phyloP scores from a whole-genome alignment of 1,140 invertebrate species.

The Lerema accius region DNA sequence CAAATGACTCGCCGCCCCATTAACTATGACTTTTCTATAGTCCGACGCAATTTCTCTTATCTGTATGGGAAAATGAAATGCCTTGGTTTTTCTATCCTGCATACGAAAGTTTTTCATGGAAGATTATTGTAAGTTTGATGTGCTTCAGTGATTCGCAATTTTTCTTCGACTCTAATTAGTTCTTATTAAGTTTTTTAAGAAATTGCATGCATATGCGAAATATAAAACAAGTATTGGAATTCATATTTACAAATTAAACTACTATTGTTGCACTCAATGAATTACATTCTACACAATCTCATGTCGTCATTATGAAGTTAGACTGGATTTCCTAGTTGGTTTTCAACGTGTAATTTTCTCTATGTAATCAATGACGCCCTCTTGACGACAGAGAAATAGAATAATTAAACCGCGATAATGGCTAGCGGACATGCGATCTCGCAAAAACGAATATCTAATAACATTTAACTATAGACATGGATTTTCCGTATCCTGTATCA shows the following conservation, averaged over 20 bases:
- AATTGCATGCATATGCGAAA: conserved; percentile 4
- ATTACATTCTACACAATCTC: conserved; percentile 1
- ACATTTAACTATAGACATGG: conserved; percentile 36
- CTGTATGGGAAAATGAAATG: conserved; percentile 21
- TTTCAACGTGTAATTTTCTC: conserved; percentile 6
- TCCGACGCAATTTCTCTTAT: conserved; percentile 14
- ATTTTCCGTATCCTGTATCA: conserved; percentile 48
- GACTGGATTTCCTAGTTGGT: conserved; percentile 7
- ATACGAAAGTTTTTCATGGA: conserved; percentile 14
- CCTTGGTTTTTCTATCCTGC: conserved; percentile 11
- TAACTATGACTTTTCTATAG: conserved; percentile 9
- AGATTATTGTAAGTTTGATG: conserved; percentile 12
- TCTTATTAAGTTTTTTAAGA: not conserved
- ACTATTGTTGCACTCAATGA: not conserved
- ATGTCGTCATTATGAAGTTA: conserved; percentile 18
- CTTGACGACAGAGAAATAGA: conserved; percentile 40
- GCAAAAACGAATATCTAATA: conserved; percentile 25
- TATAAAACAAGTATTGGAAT: not conserved
- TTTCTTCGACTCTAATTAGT: not conserved
- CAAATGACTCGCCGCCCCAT: conserved; percentile 17
- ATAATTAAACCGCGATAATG: conserved; percentile 37
- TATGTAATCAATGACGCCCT: conserved; percentile 43
- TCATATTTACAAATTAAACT: too few relatives aligned
- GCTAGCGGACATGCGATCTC: conserved; percentile 31
- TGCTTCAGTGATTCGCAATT: conserved; percentile 7